Evolutionary conservation across 64 coral and sea anemone genomes (phyloP), one percentile per base, ranked within the genome.

Genomic region (Dendrophyllia cribrosa): DNA sequence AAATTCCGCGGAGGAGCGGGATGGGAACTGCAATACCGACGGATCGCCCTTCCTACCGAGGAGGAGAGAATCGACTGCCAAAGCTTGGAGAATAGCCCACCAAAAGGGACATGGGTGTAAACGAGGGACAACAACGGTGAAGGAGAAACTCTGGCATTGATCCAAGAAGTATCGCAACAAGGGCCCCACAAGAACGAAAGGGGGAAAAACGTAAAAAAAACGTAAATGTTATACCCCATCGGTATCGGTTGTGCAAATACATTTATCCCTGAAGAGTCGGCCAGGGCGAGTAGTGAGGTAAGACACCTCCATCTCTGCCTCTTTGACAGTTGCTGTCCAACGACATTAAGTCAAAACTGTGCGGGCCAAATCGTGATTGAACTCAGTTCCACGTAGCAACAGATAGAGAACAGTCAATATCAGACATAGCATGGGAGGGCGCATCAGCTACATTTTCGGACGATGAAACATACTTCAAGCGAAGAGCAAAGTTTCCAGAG

Each of bases 141-240:
- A 59, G 17, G 72, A 7, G 25, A 43, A 13, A 59, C 74, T 72
- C 69, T 48, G 71, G 55, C 71, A 34, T 77, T 59, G 56, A 34
- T 76, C 87, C 20, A 89, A 59, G 10, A 82, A 58, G n/a, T 51
- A 53, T 13, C 76, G 59, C 75, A 91, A 59, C 1, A 89, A 23
- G 17, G 75, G 88, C 3, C 75, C 88, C 15, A 78, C 59, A 1
- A 93, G 56, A 16, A 93, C 59, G 59, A 91, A 87, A 15, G 88
- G 93, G 23, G 67, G 89, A 53, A 92, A 96, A 48, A 87, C 83
- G 48, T 91, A 91, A 4, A 95, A 53, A 92, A 96, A 48, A 87
- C 83, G 48, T 91, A 91, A 4, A 95, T 12, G 47, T 93, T 93
- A 17, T 76, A 72, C 0, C 5, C 71, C 4, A 3, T 14, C 2